A percentile compares a stretch with the other conserved stretches of the same genome.
These are phyloP conservation scores for Microcaecilia unicolor DNA, from an alignment of 2,797 vertebrate species.

Conservation along the genomic window DNA sequence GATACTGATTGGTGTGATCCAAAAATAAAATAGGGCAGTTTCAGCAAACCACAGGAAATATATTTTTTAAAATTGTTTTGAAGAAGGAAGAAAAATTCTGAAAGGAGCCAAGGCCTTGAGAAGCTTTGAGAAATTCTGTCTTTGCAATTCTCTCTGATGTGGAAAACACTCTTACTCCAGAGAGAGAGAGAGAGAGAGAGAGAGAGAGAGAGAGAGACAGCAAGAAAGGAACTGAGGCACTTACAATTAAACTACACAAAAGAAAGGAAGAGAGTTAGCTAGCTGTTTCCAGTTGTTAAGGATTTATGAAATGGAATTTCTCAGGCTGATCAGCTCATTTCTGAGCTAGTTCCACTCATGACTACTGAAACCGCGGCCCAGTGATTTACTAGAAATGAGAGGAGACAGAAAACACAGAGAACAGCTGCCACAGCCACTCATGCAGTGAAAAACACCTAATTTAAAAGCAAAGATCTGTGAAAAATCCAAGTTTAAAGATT, in stretches of 20 bases:
- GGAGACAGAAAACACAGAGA: slow-evolving; percentile 47
- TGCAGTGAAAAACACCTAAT: slow-evolving; percentile 54
- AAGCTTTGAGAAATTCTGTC: slow-evolving; percentile 5
- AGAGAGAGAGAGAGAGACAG: slow-evolving; percentile 5
- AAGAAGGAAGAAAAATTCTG: not conserved
- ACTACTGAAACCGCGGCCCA: slow-evolving; percentile 38
- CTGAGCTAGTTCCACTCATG: slow-evolving; percentile 31
- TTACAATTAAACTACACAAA: slow-evolving; percentile 8
- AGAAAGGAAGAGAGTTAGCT: not conserved
- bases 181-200: slow-evolving; percentile 2
- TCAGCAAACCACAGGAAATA: slow-evolving; percentile 23
- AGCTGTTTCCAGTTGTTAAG: slow-evolving; percentile 13
- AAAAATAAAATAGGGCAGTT: slow-evolving; percentile 18
- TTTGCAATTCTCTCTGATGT: too few relatives aligned
- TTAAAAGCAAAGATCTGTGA: slow-evolving; percentile 49
- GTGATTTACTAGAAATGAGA: slow-evolving; percentile 51
- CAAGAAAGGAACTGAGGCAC: not conserved
- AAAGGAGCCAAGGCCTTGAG: slow-evolving; percentile 5
- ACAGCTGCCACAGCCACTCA: slow-evolving; percentile 53
- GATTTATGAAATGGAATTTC: slow-evolving; percentile 20
- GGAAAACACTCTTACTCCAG: slow-evolving; percentile 17
- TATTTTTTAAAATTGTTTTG: not conserved
- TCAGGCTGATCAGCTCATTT: slow-evolving; percentile 22
- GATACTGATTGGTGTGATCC: slow-evolving; percentile 21
- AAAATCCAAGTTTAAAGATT: slow-evolving; percentile 49